Conservation (phyloP, 1,140 invertebrate genomes). For the Drosophila teissieri region DNA sequence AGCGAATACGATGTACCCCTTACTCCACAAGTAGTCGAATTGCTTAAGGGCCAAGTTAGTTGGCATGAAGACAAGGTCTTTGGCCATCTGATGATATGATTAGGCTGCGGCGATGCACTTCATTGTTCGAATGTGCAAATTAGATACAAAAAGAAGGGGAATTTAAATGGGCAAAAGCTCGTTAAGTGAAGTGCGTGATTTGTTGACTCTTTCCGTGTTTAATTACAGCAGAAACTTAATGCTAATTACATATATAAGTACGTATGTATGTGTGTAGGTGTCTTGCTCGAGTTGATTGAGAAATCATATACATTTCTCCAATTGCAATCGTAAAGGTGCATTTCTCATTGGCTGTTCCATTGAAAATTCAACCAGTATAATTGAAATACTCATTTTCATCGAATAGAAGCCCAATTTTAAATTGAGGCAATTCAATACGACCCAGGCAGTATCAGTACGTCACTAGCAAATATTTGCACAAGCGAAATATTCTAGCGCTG, state of each 20-base stretch:
- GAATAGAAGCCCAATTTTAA: neutral
- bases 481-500: constrained; percentile 8
- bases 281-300: neutral
- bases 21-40: neutral
- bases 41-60: neutral
- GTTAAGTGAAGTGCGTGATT: neutral
- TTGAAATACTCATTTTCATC: neutral
- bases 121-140: neutral
- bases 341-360: too few species aligned
- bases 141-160: too few species aligned
- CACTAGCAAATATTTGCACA: constrained; percentile 16
- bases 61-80: neutral
- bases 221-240: neutral
- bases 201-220: neutral
- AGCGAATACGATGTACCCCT: neutral
- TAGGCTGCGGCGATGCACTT: neutral
- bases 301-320: neutral
- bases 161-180: neutral
- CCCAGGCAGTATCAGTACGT: neutral
- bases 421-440: constrained; percentile 2
- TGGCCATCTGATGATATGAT: neutral
- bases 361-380: neutral
- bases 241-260: neutral
- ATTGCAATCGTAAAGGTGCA: neutral
- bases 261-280: neutral